phyloP scores from a whole-genome alignment of 2,888 invertebrate species.

The Lycophotia porphyrea region DNA sequence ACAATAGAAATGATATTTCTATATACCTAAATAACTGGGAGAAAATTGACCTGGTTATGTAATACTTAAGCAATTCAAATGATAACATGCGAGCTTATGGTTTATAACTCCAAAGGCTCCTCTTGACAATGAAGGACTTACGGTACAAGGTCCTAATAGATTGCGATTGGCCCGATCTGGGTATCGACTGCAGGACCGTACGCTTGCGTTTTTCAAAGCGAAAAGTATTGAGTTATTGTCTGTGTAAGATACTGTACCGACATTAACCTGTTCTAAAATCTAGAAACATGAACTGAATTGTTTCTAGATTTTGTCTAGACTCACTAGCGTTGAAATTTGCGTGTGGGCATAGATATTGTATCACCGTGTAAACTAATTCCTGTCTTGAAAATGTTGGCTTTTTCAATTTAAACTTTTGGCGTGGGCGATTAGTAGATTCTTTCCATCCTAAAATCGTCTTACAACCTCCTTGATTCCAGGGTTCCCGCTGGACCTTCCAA shows the following conservation, averaged over 20 bases:
- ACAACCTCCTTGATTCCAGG: conserved; percentile 77
- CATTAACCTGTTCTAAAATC: not conserved
- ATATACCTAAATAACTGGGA: too few species aligned
- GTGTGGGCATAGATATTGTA: not conserved
- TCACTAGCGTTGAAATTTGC: not conserved
- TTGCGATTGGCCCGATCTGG: not conserved
- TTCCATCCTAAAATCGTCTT: not conserved
- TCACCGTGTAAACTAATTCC: not conserved
- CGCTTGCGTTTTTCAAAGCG: not conserved
- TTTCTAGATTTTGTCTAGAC: not conserved
- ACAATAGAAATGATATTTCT: not conserved
- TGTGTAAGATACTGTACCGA: not conserved
- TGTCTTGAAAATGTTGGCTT: not conserved
- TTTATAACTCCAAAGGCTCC: not conserved
- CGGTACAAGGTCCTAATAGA: not conserved
- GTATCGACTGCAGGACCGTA: not conserved
- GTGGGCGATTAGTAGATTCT: not conserved
- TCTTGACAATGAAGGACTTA: not conserved
- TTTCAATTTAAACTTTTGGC: not conserved
- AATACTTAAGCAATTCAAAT: not conserved
- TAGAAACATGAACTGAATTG: not conserved
- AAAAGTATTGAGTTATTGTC: not conserved
- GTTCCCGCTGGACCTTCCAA: conserved; percentile 95
- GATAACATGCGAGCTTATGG: not conserved
- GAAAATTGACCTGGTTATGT: not conserved